Conservation (phyloP, 2,113 vertebrate genomes). For the Nansenia antarctica region DNA sequence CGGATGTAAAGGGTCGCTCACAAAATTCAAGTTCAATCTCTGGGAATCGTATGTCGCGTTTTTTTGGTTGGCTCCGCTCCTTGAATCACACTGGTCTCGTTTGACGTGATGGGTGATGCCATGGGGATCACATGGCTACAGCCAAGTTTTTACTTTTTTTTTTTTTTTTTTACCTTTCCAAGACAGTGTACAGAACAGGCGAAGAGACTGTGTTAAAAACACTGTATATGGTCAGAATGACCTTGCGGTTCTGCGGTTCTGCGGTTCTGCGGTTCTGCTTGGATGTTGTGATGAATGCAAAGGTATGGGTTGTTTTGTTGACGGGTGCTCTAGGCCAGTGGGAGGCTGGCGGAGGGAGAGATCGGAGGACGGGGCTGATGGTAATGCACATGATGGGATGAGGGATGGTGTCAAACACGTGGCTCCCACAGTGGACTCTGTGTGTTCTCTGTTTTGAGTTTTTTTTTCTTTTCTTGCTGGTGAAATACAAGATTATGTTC, state of each 20-base stretch:
- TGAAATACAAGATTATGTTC: background rate
- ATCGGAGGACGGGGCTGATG: too few relatives aligned
- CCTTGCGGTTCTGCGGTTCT: background rate
- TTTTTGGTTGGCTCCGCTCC: slow-evolving; percentile 28
- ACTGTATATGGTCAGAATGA: slow-evolving; percentile 13
- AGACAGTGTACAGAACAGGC: slow-evolving; percentile 36
- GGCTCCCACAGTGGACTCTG: too few relatives aligned
- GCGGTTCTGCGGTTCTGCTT: background rate
- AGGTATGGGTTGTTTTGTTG: background rate
- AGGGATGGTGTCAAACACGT: too few relatives aligned
- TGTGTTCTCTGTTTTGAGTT: too few relatives aligned
- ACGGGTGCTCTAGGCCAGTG: too few relatives aligned
- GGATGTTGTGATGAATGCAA: background rate
- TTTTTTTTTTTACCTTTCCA: slow-evolving; percentile 26
- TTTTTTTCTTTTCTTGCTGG: background rate
- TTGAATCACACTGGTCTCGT: slow-evolving; percentile 30
- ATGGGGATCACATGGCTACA: slow-evolving; percentile 40
- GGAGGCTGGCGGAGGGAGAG: too few relatives aligned
- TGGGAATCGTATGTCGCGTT: slow-evolving; percentile 47
- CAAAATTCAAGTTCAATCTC: slow-evolving; percentile 48
- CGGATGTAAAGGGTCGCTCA: slow-evolving; percentile 38
- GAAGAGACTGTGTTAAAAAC: background rate
- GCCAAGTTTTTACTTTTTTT: slow-evolving; percentile 55
- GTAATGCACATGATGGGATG: too few relatives aligned
- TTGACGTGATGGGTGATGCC: background rate